Evolutionary conservation across 2,113 vertebrate species (phyloP).

Genomic region (Macheiramphus alcinus): DNA sequence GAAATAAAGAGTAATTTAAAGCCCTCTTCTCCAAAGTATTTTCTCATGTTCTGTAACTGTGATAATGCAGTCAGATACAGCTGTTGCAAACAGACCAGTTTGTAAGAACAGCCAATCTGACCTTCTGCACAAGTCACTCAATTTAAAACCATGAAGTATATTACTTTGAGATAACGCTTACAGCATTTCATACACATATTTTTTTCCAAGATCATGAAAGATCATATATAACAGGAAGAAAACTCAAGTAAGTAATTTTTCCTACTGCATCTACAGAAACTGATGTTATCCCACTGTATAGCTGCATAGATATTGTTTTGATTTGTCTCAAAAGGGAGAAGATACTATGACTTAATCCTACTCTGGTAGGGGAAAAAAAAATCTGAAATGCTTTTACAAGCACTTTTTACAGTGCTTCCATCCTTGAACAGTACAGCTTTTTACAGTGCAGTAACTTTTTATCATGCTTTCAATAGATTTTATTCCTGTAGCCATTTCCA

Average conservation of each 20-base stretch:
- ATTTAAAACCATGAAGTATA: background rate
- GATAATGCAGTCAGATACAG: background rate
- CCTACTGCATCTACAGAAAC: background rate
- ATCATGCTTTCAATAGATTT: constrained; percentile 16
- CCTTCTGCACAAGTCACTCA: background rate
- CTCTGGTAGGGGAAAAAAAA: background rate
- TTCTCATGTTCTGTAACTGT: background rate
- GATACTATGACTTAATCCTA: background rate
- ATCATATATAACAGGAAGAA: background rate
- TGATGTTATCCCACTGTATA: background rate
- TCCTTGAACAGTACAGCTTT: background rate
- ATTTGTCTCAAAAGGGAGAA: background rate
- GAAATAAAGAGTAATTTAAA: background rate
- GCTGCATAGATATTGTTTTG: background rate
- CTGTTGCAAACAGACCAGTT: background rate
- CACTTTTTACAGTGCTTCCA: background rate
- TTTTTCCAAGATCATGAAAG: background rate
- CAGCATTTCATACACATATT: background rate
- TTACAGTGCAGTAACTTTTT: constrained; percentile 21
- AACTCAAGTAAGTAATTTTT: background rate
- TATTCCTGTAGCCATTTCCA: background rate
- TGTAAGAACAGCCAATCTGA: background rate
- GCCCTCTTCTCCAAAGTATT: background rate
- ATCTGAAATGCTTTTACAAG: constrained; percentile 17
- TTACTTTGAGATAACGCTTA: background rate